Evolutionary conservation across 2,113 vertebrate species (phyloP).

Genomic region (Paradisaea rubra): DNA sequence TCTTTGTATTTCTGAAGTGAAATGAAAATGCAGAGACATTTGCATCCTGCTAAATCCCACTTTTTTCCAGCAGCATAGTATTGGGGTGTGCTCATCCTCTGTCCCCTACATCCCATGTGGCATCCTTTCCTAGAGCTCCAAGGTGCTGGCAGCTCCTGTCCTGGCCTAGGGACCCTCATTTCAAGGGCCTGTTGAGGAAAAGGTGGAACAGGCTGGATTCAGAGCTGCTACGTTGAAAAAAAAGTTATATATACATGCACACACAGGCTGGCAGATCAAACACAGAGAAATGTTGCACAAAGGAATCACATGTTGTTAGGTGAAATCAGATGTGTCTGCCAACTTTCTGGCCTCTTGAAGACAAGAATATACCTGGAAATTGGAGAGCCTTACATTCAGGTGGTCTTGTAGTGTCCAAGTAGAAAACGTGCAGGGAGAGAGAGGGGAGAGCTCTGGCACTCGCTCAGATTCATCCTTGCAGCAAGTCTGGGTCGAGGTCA

Average conservation of each 20-base stretch:
- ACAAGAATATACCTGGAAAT: background rate
- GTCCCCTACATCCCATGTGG: background rate
- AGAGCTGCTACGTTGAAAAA: background rate
- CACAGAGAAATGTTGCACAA: background rate
- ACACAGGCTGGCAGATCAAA: background rate
- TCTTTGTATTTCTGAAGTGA: background rate
- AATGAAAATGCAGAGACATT: background rate
- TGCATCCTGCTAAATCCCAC: background rate
- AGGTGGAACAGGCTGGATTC: background rate
- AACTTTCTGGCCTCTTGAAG: background rate
- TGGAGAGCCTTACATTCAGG: background rate
- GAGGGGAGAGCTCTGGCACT: background rate
- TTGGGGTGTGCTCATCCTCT: background rate
- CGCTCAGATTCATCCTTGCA: background rate
- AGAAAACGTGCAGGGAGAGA: background rate
- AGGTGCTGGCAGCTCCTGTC: background rate
- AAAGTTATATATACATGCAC: fast-evolving
- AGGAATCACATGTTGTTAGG: background rate
- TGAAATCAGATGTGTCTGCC: background rate
- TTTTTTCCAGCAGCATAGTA: background rate
- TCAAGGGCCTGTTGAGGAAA: background rate
- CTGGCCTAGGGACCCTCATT: fast-evolving
- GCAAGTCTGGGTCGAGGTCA: background rate
- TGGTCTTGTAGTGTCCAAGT: background rate
- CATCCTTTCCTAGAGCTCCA: background rate